These are phyloP conservation scores for Eulemur rufifrons DNA, from an alignment of 2,113 vertebrate species.

Conservation along the genomic window DNA sequence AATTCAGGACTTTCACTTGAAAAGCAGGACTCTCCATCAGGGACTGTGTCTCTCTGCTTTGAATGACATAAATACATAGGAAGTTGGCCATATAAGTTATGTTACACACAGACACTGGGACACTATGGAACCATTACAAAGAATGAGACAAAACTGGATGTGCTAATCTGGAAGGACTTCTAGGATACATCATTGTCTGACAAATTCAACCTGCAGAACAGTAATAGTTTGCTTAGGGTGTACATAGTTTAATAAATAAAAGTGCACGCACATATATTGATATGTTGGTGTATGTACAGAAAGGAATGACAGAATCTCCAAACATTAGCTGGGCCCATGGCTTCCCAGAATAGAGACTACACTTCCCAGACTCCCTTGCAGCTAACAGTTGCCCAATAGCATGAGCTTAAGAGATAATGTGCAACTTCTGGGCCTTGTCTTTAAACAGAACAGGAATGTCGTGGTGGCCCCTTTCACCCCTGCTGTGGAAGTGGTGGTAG, in stretches of 20 bases:
- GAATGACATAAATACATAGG: fast-evolving
- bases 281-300: neutral
- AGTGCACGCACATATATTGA: neutral
- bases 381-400: neutral
- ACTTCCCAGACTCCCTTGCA: neutral
- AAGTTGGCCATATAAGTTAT: too few relatives aligned
- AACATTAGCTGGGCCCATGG: neutral
- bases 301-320: neutral
- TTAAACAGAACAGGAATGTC: neutral
- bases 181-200: neutral
- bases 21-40: neutral
- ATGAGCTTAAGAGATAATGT: neutral
- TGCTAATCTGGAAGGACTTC: neutral
- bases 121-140: neutral
- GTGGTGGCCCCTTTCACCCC: neutral
- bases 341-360: neutral
- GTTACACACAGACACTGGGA: neutral
- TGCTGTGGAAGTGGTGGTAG: neutral
- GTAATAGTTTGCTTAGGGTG: neutral
- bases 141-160: neutral
- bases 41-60: neutral
- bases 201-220: neutral
- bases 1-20: neutral
- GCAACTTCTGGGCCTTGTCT: neutral
- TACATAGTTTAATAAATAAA: neutral